Evolutionary conservation across 92 coral and sea anemone species (phyloP).

Genomic region (Phenganax subtilis): DNA sequence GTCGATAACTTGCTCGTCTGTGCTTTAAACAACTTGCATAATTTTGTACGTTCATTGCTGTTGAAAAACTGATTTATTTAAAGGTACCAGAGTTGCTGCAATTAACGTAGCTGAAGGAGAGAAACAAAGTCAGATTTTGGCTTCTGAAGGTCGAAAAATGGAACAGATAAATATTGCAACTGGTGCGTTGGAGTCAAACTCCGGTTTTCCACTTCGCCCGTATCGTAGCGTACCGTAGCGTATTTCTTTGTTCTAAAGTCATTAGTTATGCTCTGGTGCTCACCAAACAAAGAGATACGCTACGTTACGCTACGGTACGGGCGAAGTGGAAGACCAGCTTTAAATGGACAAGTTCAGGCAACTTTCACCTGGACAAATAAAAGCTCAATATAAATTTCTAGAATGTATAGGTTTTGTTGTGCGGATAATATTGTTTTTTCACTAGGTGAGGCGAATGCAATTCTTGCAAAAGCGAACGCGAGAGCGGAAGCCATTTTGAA

Average conservation of each 20-base stretch:
- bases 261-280: no score
- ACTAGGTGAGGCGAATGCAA: constrained; percentile 94
- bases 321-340: no score
- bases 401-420: not conserved
- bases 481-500: constrained; percentile 81
- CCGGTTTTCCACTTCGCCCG: no score
- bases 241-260: no score
- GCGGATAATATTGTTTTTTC: not conserved
- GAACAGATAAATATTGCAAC: constrained; percentile 90
- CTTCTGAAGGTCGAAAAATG: constrained; percentile 76
- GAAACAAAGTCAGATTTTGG: constrained; percentile 86
- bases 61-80: not conserved
- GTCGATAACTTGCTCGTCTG: no score
- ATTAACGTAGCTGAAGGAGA: constrained; percentile 95
- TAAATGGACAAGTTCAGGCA: not conserved
- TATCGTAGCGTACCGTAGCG: no score
- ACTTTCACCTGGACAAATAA: not conserved
- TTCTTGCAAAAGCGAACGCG: constrained; percentile 84
- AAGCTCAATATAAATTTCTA: not conserved
- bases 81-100: constrained; percentile 84
- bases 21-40: no score
- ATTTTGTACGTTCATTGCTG: no score
- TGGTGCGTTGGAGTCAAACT: constrained; percentile 42
- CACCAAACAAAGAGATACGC: no score
- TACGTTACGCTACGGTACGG: no score